A percentile compares a stretch with the other conserved stretches of the same genome.
Conservation (phyloP, 1,140 invertebrate genomes). For the Colletes latitarsis region DNA sequence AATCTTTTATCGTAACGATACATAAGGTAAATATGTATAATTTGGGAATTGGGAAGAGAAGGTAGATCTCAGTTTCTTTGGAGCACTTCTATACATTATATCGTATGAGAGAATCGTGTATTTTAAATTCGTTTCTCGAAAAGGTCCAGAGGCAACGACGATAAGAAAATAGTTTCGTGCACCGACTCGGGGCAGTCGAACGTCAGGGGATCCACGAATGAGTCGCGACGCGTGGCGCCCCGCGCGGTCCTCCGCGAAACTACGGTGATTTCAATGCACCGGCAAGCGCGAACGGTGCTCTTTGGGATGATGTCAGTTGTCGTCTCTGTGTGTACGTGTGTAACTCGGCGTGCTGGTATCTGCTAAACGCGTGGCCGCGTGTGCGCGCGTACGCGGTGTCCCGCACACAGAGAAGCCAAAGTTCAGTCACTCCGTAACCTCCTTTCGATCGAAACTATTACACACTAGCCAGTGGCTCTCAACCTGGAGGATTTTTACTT, state of each 20-base stretch:
- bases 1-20: too few species aligned
- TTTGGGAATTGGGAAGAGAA: too few species aligned
- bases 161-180: too few species aligned
- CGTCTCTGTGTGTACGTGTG: conserved; percentile 23
- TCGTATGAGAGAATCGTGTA: too few species aligned
- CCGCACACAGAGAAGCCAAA: conserved; percentile 74
- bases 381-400: conserved; percentile 47
- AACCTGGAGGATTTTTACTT: conserved; percentile 76
- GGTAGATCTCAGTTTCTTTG: too few species aligned
- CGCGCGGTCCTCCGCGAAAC: conserved; percentile 35
- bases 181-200: too few species aligned
- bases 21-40: too few species aligned
- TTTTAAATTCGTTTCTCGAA: too few species aligned
- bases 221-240: conserved; percentile 54
- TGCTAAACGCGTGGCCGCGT: conserved; percentile 47
- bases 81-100: too few species aligned
- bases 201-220: too few species aligned
- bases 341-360: conserved; percentile 25
- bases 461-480: conserved; percentile 80
- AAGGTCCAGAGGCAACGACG: too few species aligned
- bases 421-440: conserved; percentile 82
- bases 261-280: conserved; percentile 57
- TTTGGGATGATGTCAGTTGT: conserved; percentile 25
- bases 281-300: conserved; percentile 41
- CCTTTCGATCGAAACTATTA: conserved; percentile 82